Evolutionary conservation across 37 sponge, comb jelly and placozoan species (phyloP).

Genomic region (Amphimedon queenslandica): DNA sequence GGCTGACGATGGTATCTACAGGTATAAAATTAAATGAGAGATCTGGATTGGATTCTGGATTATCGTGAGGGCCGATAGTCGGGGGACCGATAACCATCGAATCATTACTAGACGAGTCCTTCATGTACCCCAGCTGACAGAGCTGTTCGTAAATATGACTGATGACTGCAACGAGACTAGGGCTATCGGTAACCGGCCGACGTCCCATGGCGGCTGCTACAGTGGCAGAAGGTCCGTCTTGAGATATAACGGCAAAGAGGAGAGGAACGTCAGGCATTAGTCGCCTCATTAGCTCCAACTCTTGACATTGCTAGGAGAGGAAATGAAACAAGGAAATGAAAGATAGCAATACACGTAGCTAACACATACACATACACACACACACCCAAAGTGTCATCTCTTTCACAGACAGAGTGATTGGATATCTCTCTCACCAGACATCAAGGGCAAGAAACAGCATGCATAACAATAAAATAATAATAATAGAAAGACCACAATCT

Average conservation of each 20-base stretch:
- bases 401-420: neutral
- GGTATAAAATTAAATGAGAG: slow-evolving; percentile 67
- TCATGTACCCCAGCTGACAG: slow-evolving; percentile 37
- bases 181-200: neutral
- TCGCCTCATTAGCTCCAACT: slow-evolving; percentile 35
- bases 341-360: no score
- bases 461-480: no score
- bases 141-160: slow-evolving; percentile 45
- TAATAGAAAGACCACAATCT: no score
- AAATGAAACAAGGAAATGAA: slow-evolving; percentile 2
- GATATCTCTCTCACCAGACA: no score
- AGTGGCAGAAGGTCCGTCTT: slow-evolving; percentile 13
- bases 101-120: slow-evolving; percentile 2
- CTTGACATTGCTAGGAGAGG: slow-evolving; percentile 32
- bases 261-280: slow-evolving; percentile 64
- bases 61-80: slow-evolving; percentile 40
- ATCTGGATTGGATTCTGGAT: slow-evolving; percentile 55
- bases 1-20: slow-evolving; percentile 60
- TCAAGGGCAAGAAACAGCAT: no score
- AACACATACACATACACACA: no score
- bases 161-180: neutral
- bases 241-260: slow-evolving; percentile 41
- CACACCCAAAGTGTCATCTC: no score
- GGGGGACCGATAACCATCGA: neutral
- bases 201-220: neutral